These are phyloP conservation scores for Scyliorhinus canicula DNA, from an alignment of 2,797 vertebrate genomes.

Conservation along the genomic window DNA sequence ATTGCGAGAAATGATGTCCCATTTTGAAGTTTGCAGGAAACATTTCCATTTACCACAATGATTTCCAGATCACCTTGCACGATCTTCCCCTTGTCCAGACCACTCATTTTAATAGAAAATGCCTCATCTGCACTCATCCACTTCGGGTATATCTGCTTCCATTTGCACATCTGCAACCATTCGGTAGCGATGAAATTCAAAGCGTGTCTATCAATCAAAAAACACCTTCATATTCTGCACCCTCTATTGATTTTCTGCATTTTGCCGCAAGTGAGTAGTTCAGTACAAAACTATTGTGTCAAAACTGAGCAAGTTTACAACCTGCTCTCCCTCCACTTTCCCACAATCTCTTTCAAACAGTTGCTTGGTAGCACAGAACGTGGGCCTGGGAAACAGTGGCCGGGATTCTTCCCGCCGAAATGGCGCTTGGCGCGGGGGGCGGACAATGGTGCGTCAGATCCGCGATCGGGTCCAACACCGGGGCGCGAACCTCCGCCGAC, in stretches of 20 bases:
- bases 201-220: not conserved
- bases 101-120: not conserved
- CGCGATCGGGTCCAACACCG: no score
- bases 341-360: not conserved
- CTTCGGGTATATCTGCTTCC: not conserved
- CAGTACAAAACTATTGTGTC: not conserved
- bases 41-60: not conserved
- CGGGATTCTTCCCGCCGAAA: no score
- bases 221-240: not conserved
- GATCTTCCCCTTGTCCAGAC: not conserved
- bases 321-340: not conserved
- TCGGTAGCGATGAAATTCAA: not conserved
- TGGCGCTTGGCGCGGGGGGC: no score
- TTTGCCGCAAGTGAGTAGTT: not conserved
- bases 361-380: no score
- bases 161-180: not conserved
- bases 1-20: not conserved
- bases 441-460: no score
- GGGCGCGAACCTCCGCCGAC: no score
- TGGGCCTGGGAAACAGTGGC: no score
- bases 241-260: not conserved
- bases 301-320: not conserved
- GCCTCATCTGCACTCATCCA: not conserved
- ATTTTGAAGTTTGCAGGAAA: not conserved
- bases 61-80: not conserved